Conservation (phyloP, 2,797 vertebrate genomes). For the Podarcis siculus region DNA sequence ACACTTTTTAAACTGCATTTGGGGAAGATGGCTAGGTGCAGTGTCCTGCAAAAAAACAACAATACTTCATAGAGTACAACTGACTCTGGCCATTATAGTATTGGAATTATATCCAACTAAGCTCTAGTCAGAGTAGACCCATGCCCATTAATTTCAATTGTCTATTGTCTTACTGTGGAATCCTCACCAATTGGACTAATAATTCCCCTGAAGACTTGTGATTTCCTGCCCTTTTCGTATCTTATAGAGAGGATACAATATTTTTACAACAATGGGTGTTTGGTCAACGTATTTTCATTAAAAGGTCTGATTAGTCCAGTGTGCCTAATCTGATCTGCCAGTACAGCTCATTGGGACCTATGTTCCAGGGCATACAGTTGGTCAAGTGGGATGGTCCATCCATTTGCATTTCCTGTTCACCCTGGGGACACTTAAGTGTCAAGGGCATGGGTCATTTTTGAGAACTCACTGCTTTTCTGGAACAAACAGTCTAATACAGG, state of each 20-base stretch:
- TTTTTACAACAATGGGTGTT: neutral
- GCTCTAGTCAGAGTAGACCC: no score
- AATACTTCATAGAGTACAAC: neutral
- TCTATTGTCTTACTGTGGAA: neutral
- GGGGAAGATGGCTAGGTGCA: neutral
- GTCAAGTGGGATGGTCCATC: no score
- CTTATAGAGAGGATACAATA: neutral
- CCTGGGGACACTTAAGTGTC: no score
- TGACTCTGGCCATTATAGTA: neutral
- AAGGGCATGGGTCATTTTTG: neutral
- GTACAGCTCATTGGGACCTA: neutral
- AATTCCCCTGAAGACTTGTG: neutral
- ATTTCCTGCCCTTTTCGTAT: neutral
- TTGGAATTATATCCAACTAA: neutral
- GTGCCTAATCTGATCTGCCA: neutral
- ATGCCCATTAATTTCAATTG: no score
- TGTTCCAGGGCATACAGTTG: no score
- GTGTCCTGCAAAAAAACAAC: neutral
- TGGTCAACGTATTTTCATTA: neutral
- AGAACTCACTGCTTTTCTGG: neutral
- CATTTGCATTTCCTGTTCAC: no score
- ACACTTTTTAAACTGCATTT: neutral
- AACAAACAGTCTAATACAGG: neutral
- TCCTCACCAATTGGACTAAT: neutral
- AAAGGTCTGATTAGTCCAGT: neutral